These are phyloP conservation scores for Mythimna lalbum DNA, from an alignment of 2,888 invertebrate species.

Conservation along the genomic window DNA sequence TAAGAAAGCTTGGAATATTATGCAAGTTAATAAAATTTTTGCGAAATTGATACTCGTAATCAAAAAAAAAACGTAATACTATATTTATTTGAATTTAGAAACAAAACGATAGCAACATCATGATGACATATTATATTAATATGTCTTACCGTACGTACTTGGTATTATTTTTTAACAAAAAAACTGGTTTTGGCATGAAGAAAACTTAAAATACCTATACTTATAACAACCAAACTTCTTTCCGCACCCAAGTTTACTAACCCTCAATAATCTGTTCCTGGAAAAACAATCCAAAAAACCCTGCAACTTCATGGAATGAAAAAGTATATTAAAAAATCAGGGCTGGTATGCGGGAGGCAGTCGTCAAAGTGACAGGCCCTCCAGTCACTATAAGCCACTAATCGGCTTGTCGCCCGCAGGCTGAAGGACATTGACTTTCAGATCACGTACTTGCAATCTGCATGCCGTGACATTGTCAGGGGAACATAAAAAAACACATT, in stretches of 20 bases:
- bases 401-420: conserved; percentile 86
- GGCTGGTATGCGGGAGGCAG: conserved; percentile 45
- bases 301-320: conserved; percentile 41
- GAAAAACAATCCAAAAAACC: conserved; percentile 34
- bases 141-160: too few species aligned
- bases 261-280: conserved; percentile 17
- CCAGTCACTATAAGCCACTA: conserved; percentile 76
- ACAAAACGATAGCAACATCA: neutral
- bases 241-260: neutral
- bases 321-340: conserved; percentile 60
- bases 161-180: neutral
- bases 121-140: too few species aligned
- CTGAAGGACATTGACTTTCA: conserved; percentile 80
- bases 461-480: conserved; percentile 78
- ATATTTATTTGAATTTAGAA: neutral
- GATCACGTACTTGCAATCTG: conserved; percentile 88
- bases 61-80: neutral
- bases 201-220: neutral
- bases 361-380: conserved; percentile 66
- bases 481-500: conserved; percentile 76
- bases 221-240: neutral
- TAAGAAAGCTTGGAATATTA: neutral
- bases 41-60: neutral
- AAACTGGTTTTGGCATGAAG: neutral
- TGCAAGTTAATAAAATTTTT: neutral